Conservation (phyloP, 2,113 vertebrate species). For the Pygathrix nemaeus region DNA sequence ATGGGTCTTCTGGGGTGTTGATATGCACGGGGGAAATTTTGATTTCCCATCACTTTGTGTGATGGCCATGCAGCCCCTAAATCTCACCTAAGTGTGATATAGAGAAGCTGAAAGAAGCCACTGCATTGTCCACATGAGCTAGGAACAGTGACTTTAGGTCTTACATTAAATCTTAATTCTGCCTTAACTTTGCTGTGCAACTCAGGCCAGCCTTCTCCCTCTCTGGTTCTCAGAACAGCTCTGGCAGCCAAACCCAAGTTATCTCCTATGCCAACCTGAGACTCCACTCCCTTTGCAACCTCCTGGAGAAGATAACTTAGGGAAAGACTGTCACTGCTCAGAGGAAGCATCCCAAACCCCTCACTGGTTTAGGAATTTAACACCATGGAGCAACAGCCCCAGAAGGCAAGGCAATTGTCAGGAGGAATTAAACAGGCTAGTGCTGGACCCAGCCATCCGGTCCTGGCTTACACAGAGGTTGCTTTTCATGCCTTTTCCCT, state of each 20-base stretch:
- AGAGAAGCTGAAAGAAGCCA: not conserved
- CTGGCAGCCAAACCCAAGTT: not conserved
- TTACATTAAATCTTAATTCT: not conserved
- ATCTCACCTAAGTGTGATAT: not conserved
- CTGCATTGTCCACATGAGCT: not conserved
- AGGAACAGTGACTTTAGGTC: not conserved
- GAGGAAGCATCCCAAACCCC: not conserved
- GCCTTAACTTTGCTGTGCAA: not conserved
- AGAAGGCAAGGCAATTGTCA: not conserved
- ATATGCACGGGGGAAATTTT: no score
- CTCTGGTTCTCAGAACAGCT: not conserved
- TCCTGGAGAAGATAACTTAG: not conserved
- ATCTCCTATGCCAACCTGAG: not conserved
- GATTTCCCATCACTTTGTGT: not conserved
- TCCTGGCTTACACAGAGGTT: not conserved
- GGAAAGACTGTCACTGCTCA: not conserved
- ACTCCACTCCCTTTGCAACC: not conserved
- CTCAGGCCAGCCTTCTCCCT: not conserved
- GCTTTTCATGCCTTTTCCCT: slow-evolving; percentile 37
- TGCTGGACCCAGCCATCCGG: not conserved
- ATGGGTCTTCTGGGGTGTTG: not conserved
- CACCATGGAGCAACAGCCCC: not conserved
- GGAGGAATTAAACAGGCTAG: not conserved
- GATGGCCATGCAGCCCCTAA: not conserved
- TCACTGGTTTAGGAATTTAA: not conserved